phyloP scores from a whole-genome alignment of 2,888 invertebrate species.

The Amaurobius ferox region DNA sequence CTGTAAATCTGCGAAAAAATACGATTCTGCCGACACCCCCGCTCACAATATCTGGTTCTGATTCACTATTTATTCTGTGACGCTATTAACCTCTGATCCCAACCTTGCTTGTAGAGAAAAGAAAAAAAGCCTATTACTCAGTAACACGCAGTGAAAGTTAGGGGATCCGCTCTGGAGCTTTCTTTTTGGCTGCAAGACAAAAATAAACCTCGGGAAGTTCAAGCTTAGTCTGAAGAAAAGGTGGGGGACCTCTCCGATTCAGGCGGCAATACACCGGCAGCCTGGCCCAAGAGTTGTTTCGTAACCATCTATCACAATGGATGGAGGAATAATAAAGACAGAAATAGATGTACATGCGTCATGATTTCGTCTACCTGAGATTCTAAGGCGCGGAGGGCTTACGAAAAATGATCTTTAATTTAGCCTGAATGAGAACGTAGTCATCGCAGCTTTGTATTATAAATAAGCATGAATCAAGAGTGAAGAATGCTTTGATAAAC shows the following conservation, averaged over 20 bases:
- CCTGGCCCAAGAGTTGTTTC: conserved; percentile 14
- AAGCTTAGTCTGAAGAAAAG: conserved; percentile 2
- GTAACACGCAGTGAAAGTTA: background rate
- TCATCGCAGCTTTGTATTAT: background rate
- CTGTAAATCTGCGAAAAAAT: too few species aligned
- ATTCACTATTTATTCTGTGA: too few species aligned
- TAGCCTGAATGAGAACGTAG: too few species aligned
- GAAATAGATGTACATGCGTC: conserved; percentile 38
- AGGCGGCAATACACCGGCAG: background rate
- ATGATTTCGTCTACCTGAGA: conserved; percentile 6
- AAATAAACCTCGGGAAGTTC: conserved; percentile 19
- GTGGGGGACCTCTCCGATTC: conserved; percentile 11
- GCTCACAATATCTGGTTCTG: too few species aligned
- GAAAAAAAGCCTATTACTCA: background rate
- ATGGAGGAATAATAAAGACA: conserved; percentile 19
- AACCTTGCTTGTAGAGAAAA: background rate
- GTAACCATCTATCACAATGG: conserved; percentile 44
- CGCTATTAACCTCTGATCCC: background rate
- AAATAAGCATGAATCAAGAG: background rate
- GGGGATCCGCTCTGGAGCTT: background rate
- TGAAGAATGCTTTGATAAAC: background rate
- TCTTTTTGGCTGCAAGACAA: background rate
- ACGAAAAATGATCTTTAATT: too few species aligned
- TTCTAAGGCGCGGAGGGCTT: background rate
- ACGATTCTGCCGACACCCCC: too few species aligned